Evolutionary conservation across 1,140 invertebrate species (phyloP), one percentile per base, ranked within the genome.

Genomic region (Delia radicum): DNA sequence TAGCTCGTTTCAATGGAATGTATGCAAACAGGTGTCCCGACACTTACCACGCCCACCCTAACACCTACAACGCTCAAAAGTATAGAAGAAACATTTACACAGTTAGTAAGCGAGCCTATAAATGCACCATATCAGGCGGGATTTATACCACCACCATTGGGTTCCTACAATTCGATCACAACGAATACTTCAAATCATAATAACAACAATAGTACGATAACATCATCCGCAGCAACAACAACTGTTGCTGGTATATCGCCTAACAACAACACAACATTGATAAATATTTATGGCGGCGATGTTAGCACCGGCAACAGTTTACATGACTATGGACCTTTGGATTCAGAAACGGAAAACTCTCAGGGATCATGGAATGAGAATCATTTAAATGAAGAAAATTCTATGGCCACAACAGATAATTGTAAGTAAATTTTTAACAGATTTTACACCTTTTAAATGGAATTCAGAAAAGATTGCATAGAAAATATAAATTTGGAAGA

Each of bases 31-130:
- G 94, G 94, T 79, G 94, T 96, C 78, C 94, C 94, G 62, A 96
- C 96, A 42, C 90, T 93, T 83, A 97, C 96, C 69, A 97, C 96
- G 78, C 92, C 95, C 74, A 96, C 95, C 78, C 89, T 98, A 78
- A 98, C 96, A 73, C 97, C 96, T 75, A 98, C 96, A 24, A 97
- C 95, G 75, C 88, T 98, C 80, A 90, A 94, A 79, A 96, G 92
- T 87, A 95, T 98, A 83, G 95, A 98, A 86, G 94, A 97, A 63
- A 91, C 92, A 0, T 92, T 93, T 81, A 89, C 91, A 78, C 92
- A 93, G 88, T 85, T 91, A 87, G 87, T 87, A 86, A 81, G 90
- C 89, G 88, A 90, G 90, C 84, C 90, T 92, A 77, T 90, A 91
- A 79, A 90, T 90, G 78, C 92, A 93, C 87, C 93, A 79, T 94